phyloP scores from a whole-genome alignment of 2,888 invertebrate genomes.

The Ligdia adustata region DNA sequence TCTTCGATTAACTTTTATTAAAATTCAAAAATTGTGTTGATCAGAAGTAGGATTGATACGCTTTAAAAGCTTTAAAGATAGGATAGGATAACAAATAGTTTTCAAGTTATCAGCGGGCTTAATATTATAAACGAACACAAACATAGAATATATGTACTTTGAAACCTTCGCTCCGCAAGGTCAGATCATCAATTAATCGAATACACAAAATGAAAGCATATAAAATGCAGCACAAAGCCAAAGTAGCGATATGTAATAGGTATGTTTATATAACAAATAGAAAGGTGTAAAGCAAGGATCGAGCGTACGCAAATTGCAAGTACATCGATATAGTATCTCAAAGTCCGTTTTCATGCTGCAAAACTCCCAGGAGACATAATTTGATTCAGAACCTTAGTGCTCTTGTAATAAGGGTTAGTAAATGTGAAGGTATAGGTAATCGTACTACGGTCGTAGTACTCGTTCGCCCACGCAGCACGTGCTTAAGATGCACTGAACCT shows the following conservation, averaged over 20 bases:
- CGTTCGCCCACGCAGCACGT: conserved; percentile 72
- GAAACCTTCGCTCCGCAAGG: too few species aligned
- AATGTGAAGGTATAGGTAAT: conserved; percentile 21
- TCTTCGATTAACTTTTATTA: too few species aligned
- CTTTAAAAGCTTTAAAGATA: too few species aligned
- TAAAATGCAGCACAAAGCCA: too few species aligned
- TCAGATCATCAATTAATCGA: too few species aligned
- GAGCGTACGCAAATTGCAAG: conserved; percentile 35
- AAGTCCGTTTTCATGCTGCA: conserved; percentile 2
- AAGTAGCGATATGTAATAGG: background rate
- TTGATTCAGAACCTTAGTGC: conserved; percentile 11
- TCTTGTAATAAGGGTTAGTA: conserved; percentile 12
- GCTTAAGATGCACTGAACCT: conserved; percentile 52
- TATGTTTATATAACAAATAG: conserved; percentile 23
- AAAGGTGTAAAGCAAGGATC: conserved; percentile 36
- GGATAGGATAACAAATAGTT: too few species aligned
- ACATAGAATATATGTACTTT: too few species aligned
- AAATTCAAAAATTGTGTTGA: too few species aligned
- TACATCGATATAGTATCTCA: conserved; percentile 27
- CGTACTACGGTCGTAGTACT: conserved; percentile 44
- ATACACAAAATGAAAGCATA: too few species aligned
- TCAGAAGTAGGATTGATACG: too few species aligned
- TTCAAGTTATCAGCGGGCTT: too few species aligned
- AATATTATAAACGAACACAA: too few species aligned
- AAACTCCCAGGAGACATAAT: background rate